Conservation (phyloP, 2,113 vertebrate genomes). For the Pelvicachromis taeniatus region DNA sequence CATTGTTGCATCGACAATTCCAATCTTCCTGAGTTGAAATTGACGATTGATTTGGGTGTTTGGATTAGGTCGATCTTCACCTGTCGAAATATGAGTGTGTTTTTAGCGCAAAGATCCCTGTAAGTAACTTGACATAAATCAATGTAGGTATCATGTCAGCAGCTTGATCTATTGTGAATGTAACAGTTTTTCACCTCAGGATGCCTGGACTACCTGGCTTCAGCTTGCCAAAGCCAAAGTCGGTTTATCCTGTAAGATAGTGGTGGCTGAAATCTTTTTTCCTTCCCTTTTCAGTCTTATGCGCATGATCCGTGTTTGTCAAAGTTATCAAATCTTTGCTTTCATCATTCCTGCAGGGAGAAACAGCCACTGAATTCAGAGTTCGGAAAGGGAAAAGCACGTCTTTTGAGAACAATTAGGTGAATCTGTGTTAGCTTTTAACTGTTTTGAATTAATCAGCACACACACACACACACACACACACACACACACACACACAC, state of each 20-base stretch:
- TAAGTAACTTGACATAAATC: constrained; percentile 14
- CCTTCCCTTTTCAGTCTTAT: neutral
- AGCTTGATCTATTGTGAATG: neutral
- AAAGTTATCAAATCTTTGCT: constrained; percentile 1
- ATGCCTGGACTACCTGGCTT: constrained; percentile 1
- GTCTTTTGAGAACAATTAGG: constrained; percentile 3
- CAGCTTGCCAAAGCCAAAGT: constrained; percentile 3
- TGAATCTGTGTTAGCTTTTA: constrained; percentile 3
- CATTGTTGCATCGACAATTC: constrained; percentile 42
- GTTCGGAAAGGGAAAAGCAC: neutral
- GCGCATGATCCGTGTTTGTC: neutral
- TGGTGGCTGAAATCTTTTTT: neutral
- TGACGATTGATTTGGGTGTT: neutral
- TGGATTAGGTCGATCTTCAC: constrained; percentile 18
- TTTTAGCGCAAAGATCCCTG: neutral
- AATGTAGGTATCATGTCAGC: constrained; percentile 4
- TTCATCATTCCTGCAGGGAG: neutral
- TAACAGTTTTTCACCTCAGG: neutral
- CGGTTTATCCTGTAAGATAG: neutral
- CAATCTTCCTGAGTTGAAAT: constrained; percentile 1
- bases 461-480: no score
- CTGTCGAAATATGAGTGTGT: constrained; percentile 22
- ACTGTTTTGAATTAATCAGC: constrained; percentile 21
- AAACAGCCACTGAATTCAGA: neutral
- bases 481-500: no score